Percentiles rank a stretch among this genome's conserved stretches.
phyloP scores from a whole-genome alignment of 92 coral and sea anemone species.

The Muricea muricata region DNA sequence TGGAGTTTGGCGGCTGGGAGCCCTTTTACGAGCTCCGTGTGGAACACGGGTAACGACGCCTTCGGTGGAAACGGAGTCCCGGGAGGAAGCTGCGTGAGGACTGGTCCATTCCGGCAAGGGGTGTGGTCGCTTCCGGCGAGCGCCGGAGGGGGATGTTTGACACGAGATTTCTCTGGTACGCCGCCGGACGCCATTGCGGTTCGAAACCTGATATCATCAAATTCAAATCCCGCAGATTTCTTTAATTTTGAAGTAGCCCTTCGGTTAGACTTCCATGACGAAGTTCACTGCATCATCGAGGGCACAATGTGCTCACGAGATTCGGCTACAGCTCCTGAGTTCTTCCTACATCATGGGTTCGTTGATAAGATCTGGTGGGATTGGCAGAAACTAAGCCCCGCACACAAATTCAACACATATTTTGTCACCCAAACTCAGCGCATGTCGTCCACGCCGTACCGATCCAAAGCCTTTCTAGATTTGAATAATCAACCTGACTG shows the following conservation, averaged over 20 bases:
- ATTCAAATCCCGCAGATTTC: slow-evolving; percentile 18
- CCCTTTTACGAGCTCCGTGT: slow-evolving; percentile 34
- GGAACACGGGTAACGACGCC: background rate
- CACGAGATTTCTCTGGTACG: slow-evolving; percentile 52
- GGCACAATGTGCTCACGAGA: slow-evolving; percentile 67
- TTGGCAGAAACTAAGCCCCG: slow-evolving; percentile 41
- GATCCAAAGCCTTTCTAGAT: slow-evolving; percentile 11
- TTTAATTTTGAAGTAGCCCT: slow-evolving; percentile 52
- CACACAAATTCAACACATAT: slow-evolving; percentile 21
- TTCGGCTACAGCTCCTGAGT: slow-evolving; percentile 92
- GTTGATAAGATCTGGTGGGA: slow-evolving; percentile 74
- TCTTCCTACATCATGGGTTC: slow-evolving; percentile 88
- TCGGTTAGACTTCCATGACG: slow-evolving; percentile 51
- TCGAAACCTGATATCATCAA: slow-evolving; percentile 1
- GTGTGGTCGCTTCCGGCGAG: slow-evolving; percentile 38
- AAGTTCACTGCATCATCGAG: slow-evolving; percentile 63
- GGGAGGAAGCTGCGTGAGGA: background rate
- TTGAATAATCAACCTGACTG: slow-evolving; percentile 17
- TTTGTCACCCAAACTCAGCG: background rate
- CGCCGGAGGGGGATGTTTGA: slow-evolving; percentile 72
- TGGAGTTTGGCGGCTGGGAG: slow-evolving; percentile 65
- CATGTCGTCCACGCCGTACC: slow-evolving; percentile 10
- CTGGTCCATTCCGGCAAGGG: slow-evolving; percentile 63
- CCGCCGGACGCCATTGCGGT: slow-evolving; percentile 60
- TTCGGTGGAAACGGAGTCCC: slow-evolving; percentile 1